Evolutionary conservation across 1,140 invertebrate genomes (phyloP), one percentile per base, ranked within the genome.

Genomic region (Atopsyche davidsoni): DNA sequence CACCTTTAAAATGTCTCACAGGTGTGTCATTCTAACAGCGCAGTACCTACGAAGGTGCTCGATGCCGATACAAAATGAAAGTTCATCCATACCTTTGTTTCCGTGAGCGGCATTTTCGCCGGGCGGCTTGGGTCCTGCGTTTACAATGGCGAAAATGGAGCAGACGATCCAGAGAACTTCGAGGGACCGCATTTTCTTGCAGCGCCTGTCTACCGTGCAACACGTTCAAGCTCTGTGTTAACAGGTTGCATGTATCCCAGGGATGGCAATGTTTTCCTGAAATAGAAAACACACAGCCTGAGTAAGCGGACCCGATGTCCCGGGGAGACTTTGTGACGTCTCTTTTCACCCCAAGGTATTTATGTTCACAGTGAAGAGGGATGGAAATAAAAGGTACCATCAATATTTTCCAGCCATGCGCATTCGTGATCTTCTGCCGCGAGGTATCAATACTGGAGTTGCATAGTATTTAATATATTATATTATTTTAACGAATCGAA

Each of bases 131-230:
- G 56, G 51, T 4, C 48, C 51, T 13, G 25, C 51, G 17, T 39
- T 35, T n/a, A 48, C 56, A 4, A 53, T 22, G 14, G 35, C 36
- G 13, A 54, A 16, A 2, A 25, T 41, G 3, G 39, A 54, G 25
- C 51, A 58, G 28, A 58, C 48, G 7, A 58, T 34, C 51, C 51
- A 58, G 36, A 48, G 18, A 9, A 58, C 35, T 10, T 47, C 44
- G 16, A 34, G 44, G 31, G 44, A 38, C 17, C 45, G 51, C 56
- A 58, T 58, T 16, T 54, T 21, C 18, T 11, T 13, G 9, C 13
- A 11, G 4, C 24, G 18, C 16, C 41, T 35, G 48, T 44, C 41
- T 16, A 13, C 31, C 14, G 28, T 13, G 47, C 13, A 19, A 11
- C 21, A 28, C 41, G 32, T 13, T 44, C 19, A 13, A 45, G 41